Conservation (phyloP, 2,113 vertebrate species). For the Theropithecus gelada region DNA sequence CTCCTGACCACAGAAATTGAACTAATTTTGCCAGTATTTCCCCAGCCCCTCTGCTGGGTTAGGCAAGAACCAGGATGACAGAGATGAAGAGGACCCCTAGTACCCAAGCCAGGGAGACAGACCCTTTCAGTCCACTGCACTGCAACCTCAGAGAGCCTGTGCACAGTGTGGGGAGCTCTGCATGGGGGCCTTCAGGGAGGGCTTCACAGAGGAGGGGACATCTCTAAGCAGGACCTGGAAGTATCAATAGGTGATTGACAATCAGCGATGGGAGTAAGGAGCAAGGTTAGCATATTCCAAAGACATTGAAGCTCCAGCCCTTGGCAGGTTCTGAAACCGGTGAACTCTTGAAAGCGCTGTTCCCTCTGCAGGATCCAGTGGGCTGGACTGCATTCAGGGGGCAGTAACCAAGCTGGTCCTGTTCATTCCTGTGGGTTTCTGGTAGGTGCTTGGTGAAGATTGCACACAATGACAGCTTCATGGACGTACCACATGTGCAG, state of each 20-base stretch:
- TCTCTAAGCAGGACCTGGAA: not conserved
- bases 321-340: not conserved
- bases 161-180: not conserved
- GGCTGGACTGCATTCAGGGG: not conserved
- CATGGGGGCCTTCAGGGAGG: not conserved
- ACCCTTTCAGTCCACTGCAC: accelerated
- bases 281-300: no score
- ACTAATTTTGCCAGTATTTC: not conserved
- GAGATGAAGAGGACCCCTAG: not conserved
- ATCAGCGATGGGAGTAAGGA: not conserved
- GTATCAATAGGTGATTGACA: not conserved
- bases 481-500: accelerated
- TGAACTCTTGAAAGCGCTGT: not conserved
- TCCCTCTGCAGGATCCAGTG: not conserved
- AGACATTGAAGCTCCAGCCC: not conserved
- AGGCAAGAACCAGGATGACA: not conserved
- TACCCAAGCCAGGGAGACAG: not conserved
- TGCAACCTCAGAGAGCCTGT: not conserved
- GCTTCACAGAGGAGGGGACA: not conserved
- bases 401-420: not conserved
- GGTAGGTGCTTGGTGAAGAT: not conserved
- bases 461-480: no score
- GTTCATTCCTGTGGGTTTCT: not conserved
- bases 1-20: not conserved
- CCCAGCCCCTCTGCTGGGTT: not conserved